Conservation (phyloP, 2,888 invertebrate species). For the Cheilosia soror region DNA sequence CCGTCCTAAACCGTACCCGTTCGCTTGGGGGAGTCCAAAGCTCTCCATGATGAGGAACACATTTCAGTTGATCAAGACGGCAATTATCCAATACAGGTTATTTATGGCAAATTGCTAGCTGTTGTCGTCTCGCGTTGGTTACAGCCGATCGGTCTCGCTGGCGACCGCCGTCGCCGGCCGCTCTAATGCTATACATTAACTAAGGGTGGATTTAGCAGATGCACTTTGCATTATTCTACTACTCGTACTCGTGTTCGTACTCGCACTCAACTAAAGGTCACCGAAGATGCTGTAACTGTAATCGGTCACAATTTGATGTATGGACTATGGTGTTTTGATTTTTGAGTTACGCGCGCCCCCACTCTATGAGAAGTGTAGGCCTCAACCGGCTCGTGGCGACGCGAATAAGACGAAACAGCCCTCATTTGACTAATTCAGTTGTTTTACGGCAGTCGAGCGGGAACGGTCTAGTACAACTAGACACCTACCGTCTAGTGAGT, state of each 20-base stretch:
- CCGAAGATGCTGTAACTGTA: conserved; percentile 38
- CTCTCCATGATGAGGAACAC: conserved; percentile 19
- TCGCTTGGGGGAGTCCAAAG: conserved; percentile 46
- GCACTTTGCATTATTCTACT: conserved; percentile 13
- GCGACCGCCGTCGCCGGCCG: neutral
- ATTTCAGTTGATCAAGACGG: conserved; percentile 63
- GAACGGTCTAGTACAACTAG: conserved; percentile 33
- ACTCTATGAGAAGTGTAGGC: neutral
- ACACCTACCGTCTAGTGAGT: conserved; percentile 3
- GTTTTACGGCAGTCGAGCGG: conserved; percentile 67
- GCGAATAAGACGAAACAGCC: conserved; percentile 77
- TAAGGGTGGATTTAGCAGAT: conserved; percentile 43
- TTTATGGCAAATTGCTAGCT: conserved; percentile 61
- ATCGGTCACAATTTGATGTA: conserved; percentile 12
- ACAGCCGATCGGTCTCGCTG: conserved; percentile 2
- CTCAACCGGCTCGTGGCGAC: conserved; percentile 4
- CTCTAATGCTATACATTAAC: neutral
- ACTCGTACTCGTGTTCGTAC: neutral
- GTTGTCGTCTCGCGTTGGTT: conserved; percentile 17
- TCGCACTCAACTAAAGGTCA: conserved; percentile 19
- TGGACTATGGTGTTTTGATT: conserved; percentile 29
- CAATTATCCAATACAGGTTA: conserved; percentile 74
- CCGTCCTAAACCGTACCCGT: conserved; percentile 6
- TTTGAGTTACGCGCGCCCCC: conserved; percentile 8
- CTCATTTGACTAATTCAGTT: conserved; percentile 77